Evolutionary conservation across 1,140 invertebrate genomes (phyloP).

Genomic region (Leptinotarsa lineolata): DNA sequence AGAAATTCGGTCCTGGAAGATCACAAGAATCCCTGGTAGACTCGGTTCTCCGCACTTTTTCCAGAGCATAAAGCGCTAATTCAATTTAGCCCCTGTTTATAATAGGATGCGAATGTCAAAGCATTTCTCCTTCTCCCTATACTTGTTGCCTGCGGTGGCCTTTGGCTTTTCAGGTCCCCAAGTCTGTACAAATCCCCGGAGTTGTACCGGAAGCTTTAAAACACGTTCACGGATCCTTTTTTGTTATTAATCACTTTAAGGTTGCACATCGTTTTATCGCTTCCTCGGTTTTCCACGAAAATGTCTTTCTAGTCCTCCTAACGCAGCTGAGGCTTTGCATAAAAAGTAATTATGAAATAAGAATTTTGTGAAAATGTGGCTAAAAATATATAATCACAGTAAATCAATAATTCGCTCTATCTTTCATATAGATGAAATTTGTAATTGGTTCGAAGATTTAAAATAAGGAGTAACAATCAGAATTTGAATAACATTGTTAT

Average conservation of each 20-base stretch:
- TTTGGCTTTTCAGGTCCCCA: slow-evolving; percentile 40
- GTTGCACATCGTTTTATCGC: slow-evolving; percentile 36
- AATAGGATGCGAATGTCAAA: slow-evolving; percentile 51
- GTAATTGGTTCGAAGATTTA: no score
- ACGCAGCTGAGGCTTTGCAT: no score
- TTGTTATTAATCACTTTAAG: slow-evolving; percentile 40
- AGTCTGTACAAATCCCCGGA: slow-evolving; percentile 39
- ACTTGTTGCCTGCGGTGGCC: slow-evolving; percentile 50
- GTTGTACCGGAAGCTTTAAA: slow-evolving; percentile 46
- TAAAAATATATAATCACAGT: no score
- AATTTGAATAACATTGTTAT: no score
- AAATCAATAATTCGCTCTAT: no score
- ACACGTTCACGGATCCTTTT: slow-evolving; percentile 40
- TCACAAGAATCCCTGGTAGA: slow-evolving; percentile 21
- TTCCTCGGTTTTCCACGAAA: slow-evolving; percentile 14
- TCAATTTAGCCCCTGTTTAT: slow-evolving; percentile 50
- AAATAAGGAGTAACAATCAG: no score
- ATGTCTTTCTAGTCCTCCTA: no score
- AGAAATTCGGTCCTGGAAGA: slow-evolving; percentile 12
- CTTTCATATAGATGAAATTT: no score
- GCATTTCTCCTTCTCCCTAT: slow-evolving; percentile 40
- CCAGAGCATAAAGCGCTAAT: slow-evolving; percentile 48
- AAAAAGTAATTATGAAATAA: no score
- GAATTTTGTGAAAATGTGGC: no score
- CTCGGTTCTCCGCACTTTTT: slow-evolving; percentile 43